Conservation (phyloP, 64 coral and sea anemone species). For the Dendronephthya gigantea region DNA sequence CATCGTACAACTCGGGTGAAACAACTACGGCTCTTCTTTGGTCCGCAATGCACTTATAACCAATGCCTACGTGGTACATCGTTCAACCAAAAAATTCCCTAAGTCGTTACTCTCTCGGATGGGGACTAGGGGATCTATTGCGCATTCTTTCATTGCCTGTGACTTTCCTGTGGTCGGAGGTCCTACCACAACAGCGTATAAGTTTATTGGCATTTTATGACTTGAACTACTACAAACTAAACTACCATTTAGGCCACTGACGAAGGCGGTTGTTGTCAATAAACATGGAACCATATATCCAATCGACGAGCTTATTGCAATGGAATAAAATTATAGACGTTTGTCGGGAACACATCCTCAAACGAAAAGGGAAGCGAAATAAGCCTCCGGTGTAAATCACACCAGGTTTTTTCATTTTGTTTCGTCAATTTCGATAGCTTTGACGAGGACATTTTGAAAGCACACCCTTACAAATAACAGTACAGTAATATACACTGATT, state of each 20-base stretch:
- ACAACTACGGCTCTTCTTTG: constrained; percentile 13
- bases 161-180: constrained; percentile 54
- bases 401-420: constrained; percentile 38
- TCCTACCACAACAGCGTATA: constrained; percentile 32
- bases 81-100: constrained; percentile 32
- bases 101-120: constrained; percentile 33
- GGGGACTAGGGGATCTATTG: background rate
- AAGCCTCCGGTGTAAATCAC: constrained; percentile 27
- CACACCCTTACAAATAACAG: too few relatives aligned
- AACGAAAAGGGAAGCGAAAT: constrained; percentile 23
- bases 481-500: too few relatives aligned
- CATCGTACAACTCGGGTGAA: constrained; percentile 41
- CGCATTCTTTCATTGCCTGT: constrained; percentile 30
- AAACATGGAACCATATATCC: constrained; percentile 24
- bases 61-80: constrained; percentile 39
- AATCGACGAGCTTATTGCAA: constrained; percentile 27
- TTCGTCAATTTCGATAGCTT: constrained; percentile 16
- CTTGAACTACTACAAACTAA: background rate
- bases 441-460: constrained; percentile 16
- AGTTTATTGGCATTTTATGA: constrained; percentile 22
- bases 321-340: constrained; percentile 25
- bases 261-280: constrained; percentile 16
- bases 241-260: constrained; percentile 18
- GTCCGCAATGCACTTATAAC: constrained; percentile 29
- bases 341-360: constrained; percentile 19